These are phyloP conservation scores for Oenanthe melanoleuca DNA, from an alignment of 2,113 vertebrate genomes.

Conservation along the genomic window DNA sequence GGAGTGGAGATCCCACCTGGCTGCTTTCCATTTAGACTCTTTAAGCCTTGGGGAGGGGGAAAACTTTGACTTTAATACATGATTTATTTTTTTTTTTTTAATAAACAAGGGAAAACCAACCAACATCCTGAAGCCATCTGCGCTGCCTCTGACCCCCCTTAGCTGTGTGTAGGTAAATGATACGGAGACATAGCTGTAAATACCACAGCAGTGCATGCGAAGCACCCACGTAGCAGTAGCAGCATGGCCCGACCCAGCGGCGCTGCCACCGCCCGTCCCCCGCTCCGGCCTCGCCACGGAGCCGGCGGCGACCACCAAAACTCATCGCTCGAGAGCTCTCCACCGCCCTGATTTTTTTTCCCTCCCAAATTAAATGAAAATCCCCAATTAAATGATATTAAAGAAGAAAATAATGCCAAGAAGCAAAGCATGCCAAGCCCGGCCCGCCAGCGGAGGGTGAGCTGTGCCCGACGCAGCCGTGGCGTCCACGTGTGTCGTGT, in stretches of 20 bases:
- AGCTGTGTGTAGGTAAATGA: slow-evolving; percentile 78
- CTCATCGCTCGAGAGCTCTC: slow-evolving; percentile 11
- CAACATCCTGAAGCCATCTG: slow-evolving; percentile 66
- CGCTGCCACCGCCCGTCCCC: background rate
- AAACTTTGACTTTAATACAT: slow-evolving; percentile 62
- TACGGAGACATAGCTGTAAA: slow-evolving; percentile 72
- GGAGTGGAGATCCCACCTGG: background rate
- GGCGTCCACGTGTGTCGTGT: slow-evolving; percentile 39
- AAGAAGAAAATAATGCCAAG: slow-evolving; percentile 10
- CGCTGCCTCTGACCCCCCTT: slow-evolving; percentile 55
- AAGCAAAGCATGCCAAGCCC: slow-evolving; percentile 46
- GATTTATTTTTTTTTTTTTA: slow-evolving; percentile 29
- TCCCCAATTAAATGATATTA: background rate
- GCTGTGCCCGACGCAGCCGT: background rate
- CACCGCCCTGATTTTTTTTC: background rate
- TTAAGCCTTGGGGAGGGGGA: background rate
- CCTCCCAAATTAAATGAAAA: background rate
- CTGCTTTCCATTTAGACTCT: background rate
- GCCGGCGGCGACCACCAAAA: background rate
- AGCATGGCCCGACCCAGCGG: slow-evolving; percentile 76
- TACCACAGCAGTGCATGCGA: slow-evolving; percentile 86
- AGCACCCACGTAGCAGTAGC: slow-evolving; percentile 83
- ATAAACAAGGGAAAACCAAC: slow-evolving; percentile 30
- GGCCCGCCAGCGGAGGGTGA: background rate
- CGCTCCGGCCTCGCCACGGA: background rate